These are phyloP conservation scores for Chaenodraco wilsoni DNA, from an alignment of 2,797 vertebrate genomes.

Conservation along the genomic window DNA sequence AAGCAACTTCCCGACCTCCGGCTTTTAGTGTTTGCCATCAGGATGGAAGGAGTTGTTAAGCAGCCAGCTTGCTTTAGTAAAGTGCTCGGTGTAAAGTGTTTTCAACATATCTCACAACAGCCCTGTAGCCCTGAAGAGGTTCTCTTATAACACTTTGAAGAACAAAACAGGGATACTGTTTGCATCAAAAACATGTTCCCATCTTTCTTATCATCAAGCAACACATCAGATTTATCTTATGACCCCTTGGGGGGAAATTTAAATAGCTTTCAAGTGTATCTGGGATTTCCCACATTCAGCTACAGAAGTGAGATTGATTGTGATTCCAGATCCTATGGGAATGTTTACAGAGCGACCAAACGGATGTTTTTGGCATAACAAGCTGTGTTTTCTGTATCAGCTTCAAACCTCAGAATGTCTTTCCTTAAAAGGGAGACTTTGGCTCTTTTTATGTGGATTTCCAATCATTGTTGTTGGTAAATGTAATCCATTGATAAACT, in stretches of 20 bases:
- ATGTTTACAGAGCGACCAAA: slow-evolving; percentile 6
- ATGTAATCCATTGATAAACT: too few relatives aligned
- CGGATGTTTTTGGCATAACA: not conserved
- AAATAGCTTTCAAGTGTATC: slow-evolving; percentile 20
- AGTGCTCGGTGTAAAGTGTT: slow-evolving; percentile 39
- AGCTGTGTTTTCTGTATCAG: not conserved
- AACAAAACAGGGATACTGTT: not conserved
- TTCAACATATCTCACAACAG: slow-evolving; percentile 3
- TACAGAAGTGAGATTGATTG: not conserved
- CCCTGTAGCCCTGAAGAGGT: not conserved
- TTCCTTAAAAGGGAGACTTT: too few relatives aligned
- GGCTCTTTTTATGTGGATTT: too few relatives aligned
- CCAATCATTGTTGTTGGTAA: too few relatives aligned
- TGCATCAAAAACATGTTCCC: not conserved
- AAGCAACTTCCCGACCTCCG: slow-evolving; percentile 57
- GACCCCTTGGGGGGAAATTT: not conserved
- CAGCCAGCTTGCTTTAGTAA: slow-evolving; percentile 12
- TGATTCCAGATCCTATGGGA: slow-evolving; percentile 2
- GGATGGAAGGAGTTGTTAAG: slow-evolving; percentile 39
- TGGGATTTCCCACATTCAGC: slow-evolving; percentile 34
- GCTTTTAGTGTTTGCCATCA: slow-evolving; percentile 62
- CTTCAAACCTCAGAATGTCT: not conserved
- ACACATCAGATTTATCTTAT: slow-evolving; percentile 1
- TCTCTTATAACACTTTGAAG: not conserved
- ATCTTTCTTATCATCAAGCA: not conserved